Percentiles rank a stretch among this genome's conserved stretches.
Conservation (phyloP, 2,888 invertebrate genomes). For the Pyrrhosoma nymphula region DNA sequence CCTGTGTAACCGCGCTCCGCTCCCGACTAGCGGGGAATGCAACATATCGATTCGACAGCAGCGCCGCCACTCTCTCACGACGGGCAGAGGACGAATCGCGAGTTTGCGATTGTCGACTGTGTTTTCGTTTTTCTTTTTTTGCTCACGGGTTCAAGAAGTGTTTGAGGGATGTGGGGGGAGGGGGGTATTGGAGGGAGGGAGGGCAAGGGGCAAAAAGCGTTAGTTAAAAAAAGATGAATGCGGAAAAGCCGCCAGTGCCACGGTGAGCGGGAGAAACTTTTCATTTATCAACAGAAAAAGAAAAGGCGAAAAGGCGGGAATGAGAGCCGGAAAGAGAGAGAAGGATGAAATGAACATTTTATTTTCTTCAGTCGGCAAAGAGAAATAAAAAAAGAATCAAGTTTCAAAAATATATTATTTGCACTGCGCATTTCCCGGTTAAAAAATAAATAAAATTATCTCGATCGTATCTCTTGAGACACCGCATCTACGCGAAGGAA, state of each 20-base stretch:
- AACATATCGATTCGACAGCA: slow-evolving; percentile 58
- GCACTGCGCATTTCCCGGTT: slow-evolving; percentile 1
- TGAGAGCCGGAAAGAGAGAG: background rate
- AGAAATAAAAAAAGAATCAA: background rate
- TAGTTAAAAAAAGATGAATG: background rate
- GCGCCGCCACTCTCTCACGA: background rate
- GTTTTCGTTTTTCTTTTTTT: background rate
- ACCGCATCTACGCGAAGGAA: background rate
- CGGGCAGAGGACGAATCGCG: slow-evolving; percentile 47
- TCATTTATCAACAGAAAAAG: background rate
- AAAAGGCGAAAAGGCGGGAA: slow-evolving; percentile 1
- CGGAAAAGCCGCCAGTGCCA: background rate
- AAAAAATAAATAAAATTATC: background rate
- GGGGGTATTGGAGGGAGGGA: background rate
- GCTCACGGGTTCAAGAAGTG: slow-evolving; percentile 2
- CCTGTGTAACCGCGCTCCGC: too few relatives aligned
- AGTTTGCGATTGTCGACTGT: slow-evolving; percentile 18
- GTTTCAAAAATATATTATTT: background rate
- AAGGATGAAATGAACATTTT: background rate
- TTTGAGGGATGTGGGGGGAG: too few relatives aligned
- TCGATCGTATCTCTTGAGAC: background rate
- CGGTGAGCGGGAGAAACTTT: background rate
- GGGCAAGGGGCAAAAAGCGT: background rate
- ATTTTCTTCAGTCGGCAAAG: background rate
- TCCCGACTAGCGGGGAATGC: background rate